Evolutionary conservation across 92 coral and sea anemone species (phyloP).

Genomic region (Parazoanthus atlanticus): DNA sequence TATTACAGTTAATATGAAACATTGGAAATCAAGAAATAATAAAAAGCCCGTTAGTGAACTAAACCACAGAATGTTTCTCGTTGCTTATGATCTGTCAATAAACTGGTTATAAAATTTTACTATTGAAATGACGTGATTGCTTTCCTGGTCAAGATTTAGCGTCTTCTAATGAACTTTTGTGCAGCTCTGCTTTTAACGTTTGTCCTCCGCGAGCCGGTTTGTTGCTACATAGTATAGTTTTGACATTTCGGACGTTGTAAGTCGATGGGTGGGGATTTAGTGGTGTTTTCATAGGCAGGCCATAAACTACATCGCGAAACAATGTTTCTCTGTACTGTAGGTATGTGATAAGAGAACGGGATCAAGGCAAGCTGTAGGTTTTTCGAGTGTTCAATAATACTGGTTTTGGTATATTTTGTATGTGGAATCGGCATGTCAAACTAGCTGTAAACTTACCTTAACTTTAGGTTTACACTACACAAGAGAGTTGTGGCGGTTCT

Average conservation of each 20-base stretch:
- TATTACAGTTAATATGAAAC: too few species aligned
- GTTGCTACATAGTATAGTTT: background rate
- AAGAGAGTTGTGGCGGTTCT: background rate
- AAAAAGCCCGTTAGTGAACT: too few species aligned
- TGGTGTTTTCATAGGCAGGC: background rate
- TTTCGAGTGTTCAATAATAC: too few species aligned
- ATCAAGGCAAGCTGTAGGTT: background rate
- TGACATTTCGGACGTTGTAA: background rate
- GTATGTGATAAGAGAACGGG: background rate
- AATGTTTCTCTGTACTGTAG: background rate
- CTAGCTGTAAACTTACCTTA: background rate
- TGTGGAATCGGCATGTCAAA: background rate
- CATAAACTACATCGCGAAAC: background rate
- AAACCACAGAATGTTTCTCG: too few species aligned
- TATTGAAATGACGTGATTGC: background rate
- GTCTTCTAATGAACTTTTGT: background rate
- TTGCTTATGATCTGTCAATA: background rate
- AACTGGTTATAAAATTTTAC: background rate
- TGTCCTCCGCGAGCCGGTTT: background rate
- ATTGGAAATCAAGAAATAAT: too few species aligned
- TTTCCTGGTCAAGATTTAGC: background rate
- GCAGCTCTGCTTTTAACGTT: background rate
- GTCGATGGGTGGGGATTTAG: slow-evolving; percentile 7
- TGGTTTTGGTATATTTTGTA: background rate
- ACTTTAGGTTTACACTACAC: background rate